These are phyloP conservation scores for Thoracochromis brauschi DNA, from an alignment of 2,113 vertebrate species.

Conservation along the genomic window DNA sequence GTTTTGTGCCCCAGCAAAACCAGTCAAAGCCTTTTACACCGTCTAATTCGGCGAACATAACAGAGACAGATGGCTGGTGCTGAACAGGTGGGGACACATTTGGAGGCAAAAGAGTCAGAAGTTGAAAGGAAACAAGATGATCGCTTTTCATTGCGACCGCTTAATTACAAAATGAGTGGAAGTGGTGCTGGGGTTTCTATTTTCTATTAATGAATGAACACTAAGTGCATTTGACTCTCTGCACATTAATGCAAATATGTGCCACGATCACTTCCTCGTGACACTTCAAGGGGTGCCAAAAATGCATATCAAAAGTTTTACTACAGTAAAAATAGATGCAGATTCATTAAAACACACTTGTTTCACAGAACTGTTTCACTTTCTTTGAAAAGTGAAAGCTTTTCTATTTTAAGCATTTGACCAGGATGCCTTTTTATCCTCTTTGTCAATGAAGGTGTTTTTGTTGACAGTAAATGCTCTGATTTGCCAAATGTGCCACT, in stretches of 20 bases:
- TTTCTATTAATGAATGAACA: neutral
- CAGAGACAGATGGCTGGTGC: slow-evolving; percentile 53
- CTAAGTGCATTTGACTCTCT: neutral
- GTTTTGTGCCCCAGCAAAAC: neutral
- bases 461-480: neutral
- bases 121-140: slow-evolving; percentile 1
- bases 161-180: neutral
- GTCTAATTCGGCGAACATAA: slow-evolving; percentile 10
- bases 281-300: neutral
- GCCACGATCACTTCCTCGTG: neutral
- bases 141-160: slow-evolving; percentile 2
- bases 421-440: neutral
- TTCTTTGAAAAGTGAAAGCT: neutral
- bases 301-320: neutral
- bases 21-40: slow-evolving; percentile 34
- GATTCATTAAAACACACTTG: neutral
- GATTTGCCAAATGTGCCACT: neutral
- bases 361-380: neutral
- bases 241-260: neutral
- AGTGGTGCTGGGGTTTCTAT: neutral
- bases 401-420: slow-evolving; percentile 18
- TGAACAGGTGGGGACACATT: slow-evolving; percentile 55
- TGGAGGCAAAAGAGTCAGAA: slow-evolving; percentile 2
- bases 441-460: neutral
- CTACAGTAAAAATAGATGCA: neutral